These are phyloP conservation scores for Drosophila incognita DNA, from an alignment of 2,888 invertebrate genomes.

Conservation along the genomic window DNA sequence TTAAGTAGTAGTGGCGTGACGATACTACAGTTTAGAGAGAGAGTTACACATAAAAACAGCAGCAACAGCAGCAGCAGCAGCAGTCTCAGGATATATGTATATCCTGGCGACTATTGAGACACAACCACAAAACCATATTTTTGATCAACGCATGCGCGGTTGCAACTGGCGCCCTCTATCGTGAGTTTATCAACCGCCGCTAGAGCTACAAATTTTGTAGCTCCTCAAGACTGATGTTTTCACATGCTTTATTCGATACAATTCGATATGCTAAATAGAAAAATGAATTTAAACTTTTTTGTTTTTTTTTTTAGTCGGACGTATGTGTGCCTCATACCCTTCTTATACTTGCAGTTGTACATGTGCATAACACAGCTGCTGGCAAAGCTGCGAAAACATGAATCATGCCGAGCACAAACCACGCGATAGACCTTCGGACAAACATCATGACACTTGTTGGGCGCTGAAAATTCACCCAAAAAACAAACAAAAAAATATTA, in stretches of 20 bases:
- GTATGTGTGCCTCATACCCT: conserved; percentile 35
- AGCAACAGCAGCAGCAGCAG: conserved; percentile 36
- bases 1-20: conserved; percentile 55
- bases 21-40: conserved; percentile 55
- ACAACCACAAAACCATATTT: conserved; percentile 15
- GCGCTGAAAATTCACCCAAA: conserved; percentile 19
- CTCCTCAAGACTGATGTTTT: conserved; percentile 60
- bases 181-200: not conserved
- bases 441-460: conserved; percentile 68
- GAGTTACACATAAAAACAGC: conserved; percentile 60
- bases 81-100: conserved; percentile 39
- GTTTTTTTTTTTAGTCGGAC: not conserved
- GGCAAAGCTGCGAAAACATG: conserved; percentile 64
- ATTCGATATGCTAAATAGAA: conserved; percentile 54
- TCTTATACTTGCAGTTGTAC: conserved; percentile 70
- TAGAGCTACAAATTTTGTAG: conserved; percentile 52
- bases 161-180: conserved; percentile 46
- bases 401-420: conserved; percentile 61
- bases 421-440: conserved; percentile 63
- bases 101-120: conserved; percentile 35
- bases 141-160: conserved; percentile 41
- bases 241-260: conserved; percentile 62
- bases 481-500: not conserved
- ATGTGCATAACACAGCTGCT: conserved; percentile 66
- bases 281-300: not conserved